Base-by-base conservation (phyloP, 2,888 invertebrate genomes). In the Nomada ferruginata region DNA sequence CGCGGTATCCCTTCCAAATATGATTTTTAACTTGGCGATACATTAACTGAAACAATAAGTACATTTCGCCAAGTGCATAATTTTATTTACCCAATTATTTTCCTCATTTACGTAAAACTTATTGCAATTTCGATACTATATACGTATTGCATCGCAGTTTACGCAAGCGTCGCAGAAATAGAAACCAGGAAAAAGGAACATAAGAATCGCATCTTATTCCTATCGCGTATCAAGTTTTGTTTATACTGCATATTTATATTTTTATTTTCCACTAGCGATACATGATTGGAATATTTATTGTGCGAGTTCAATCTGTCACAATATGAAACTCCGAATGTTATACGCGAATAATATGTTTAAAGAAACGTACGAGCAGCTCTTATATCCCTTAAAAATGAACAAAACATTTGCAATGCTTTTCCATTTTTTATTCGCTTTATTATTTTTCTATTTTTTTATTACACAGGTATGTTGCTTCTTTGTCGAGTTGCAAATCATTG, bases 1-100 rank as follows among this genome's bases (percentile, higher is more conserved):
- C 7, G 90, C 20, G 88, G 69, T 5, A 4, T 18, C 23, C 82
- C 75, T 64, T 83, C 82, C 55, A 47, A 10, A 13, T 47, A 47
- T 47, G 47, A 15, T 47, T 47, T 15, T 47, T 36, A 36, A 7
- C 36, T 7, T 5, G 36, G 36, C 36, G 47, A 15, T 47, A 15
- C 47, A 47, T 11, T 47, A 47, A 7, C 36, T 36, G 36, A 36
- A 36, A 36, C 36, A 36, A 5, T 36, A 0, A 0, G 0, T 7
- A 5, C 36, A 36, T 36, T 42, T 13, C 13, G 9, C n/a, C 44
- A 36, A 44, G 23, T 2, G 18, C 18, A 13, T 29, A 18, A 47
- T n/a, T 50, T 18, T 47, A 29, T 9, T 18, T 42, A 29, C 47
- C 9, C 20, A 44, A 9, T 4, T 11, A 26, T 57, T 76, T 72